Evolutionary conservation across 2,113 vertebrate species (phyloP), one percentile per base, ranked within the genome.

Genomic region (Rutilus rutilus): DNA sequence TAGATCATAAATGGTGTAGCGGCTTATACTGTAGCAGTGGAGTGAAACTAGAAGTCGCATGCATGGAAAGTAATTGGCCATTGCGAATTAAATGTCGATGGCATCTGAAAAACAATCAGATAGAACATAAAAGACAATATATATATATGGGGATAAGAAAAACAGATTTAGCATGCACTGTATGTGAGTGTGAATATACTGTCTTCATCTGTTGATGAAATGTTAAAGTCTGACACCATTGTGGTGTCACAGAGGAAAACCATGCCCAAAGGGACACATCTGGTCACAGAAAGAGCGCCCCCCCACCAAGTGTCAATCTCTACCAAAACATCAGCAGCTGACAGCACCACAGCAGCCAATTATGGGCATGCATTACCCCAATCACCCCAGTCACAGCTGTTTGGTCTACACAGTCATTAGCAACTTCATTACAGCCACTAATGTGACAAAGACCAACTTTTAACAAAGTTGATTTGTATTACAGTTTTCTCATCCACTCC

Each of bases 301-400:
- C 59, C 57, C 17, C 47, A 84, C 45, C 25, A 75, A 84, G 90
- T 93, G 92, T 94, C 94, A 92, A 90, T 93, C 92, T 92, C 85
- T 78, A 14, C 76, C 4, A 23, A 85, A 78, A 42, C 87, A 57
- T 77, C 83, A 80, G 78, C 89, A 87, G 89, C 87, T 90, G 91
- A 88, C 84, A 89, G 33, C 89, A 45, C 88, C 89, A 88, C 89
- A 87, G 87, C 88, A 93, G 91, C 89, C 91, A 93, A 91, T 93
- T 92, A 92, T 89, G 89, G 89, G 86, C 86, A 92, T 91, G 89
- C 83, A 94, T 94, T 91, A 91, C 89, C 89, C 90, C 83, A 92
- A 86, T 89, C 89, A 57, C 87, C 90, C 90, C 92, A 89, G 92
- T 87, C 92, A 91, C 93, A 94, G 94, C 92, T 94, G 93, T 91